Conservation (phyloP, 2,888 invertebrate species). For the Gymnocheta viridis region DNA sequence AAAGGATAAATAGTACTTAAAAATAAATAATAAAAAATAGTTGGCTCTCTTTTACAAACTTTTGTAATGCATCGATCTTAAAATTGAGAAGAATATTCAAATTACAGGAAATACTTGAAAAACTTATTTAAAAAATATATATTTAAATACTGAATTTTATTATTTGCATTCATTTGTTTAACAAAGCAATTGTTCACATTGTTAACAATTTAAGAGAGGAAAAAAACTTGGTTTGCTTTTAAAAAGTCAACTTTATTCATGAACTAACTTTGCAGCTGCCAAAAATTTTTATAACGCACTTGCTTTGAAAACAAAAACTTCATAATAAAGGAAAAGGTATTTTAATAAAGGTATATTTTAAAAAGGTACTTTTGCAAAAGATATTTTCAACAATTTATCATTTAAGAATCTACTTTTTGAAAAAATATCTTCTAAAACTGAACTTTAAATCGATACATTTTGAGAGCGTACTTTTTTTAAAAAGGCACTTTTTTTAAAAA, state of each 20-base stretch:
- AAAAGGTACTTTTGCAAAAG: no score
- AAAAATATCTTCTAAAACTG: no score
- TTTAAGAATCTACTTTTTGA: no score
- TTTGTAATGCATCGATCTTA: constrained; percentile 45
- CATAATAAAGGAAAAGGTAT: background rate
- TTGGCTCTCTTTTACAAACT: constrained; percentile 28
- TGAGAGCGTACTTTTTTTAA: no score
- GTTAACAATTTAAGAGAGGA: background rate
- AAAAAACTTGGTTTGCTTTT: background rate
- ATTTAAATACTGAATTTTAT: background rate
- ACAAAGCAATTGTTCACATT: constrained; percentile 15
- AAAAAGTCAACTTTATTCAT: background rate
- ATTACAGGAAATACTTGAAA: constrained; percentile 61
- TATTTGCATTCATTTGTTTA: constrained; percentile 14
- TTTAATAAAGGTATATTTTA: background rate
- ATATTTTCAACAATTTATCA: no score
- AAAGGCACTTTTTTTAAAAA: no score
- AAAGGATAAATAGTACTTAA: constrained; percentile 46
- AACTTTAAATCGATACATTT: no score
- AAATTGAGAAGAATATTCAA: constrained; percentile 13
- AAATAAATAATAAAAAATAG: constrained; percentile 19
- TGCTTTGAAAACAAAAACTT: background rate
- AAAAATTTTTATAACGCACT: constrained; percentile 32
- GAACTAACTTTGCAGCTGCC: constrained; percentile 30
- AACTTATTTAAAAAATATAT: background rate